Percentiles rank a stretch among this genome's conserved stretches.
Conservation (phyloP, 1,140 invertebrate species). For the Solenopsis invicta region DNA sequence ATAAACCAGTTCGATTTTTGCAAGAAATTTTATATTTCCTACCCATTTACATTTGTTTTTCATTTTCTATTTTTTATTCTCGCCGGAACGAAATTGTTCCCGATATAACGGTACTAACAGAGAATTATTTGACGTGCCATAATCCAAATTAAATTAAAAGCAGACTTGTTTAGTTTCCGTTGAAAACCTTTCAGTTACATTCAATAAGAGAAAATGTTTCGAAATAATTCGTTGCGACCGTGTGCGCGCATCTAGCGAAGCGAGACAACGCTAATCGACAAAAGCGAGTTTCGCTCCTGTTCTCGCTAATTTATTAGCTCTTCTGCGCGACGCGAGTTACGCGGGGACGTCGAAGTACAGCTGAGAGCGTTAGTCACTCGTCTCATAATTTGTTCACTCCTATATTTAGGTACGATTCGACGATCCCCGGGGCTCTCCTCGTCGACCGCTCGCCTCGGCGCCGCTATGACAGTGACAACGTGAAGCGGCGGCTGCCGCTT, state of each 20-base stretch:
- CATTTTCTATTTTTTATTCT: too few relatives aligned
- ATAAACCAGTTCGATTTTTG: too few relatives aligned
- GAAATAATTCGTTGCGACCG: not conserved
- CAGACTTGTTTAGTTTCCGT: too few relatives aligned
- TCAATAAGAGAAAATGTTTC: not conserved
- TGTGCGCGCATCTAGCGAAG: not conserved
- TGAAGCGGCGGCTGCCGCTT: conserved; percentile 19
- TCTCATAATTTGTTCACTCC: conserved; percentile 81
- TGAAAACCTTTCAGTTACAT: not conserved
- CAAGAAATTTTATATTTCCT: too few relatives aligned
- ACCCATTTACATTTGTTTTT: too few relatives aligned
- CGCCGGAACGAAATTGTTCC: too few relatives aligned
- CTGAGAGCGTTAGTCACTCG: conserved; percentile 78
- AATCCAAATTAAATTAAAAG: too few relatives aligned
- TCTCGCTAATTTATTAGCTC: conserved; percentile 45
- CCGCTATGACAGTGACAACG: conserved; percentile 69
- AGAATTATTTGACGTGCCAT: too few relatives aligned
- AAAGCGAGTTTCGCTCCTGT: not conserved
- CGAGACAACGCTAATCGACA: not conserved
- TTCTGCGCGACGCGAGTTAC: conserved; percentile 24
- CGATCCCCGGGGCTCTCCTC: conserved; percentile 49
- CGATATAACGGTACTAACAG: too few relatives aligned
- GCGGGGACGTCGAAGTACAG: conserved; percentile 63
- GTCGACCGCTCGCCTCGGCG: conserved; percentile 60
- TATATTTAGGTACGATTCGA: conserved; percentile 77